A percentile compares a stretch with the other conserved stretches of the same genome.
Conservation (phyloP, 1,140 invertebrate genomes). For the Formica selysi region DNA sequence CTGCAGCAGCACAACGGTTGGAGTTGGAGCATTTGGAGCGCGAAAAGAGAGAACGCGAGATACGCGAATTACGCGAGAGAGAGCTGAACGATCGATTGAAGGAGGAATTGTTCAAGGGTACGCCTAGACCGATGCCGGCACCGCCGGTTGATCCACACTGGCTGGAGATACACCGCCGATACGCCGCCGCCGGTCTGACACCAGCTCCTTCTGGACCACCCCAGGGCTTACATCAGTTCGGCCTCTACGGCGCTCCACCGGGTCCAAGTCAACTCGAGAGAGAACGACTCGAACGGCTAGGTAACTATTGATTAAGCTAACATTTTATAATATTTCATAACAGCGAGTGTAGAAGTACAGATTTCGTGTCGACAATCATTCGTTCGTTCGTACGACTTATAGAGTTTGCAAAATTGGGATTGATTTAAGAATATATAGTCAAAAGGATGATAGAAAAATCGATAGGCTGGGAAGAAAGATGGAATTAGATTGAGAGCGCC, state of each 20-base stretch:
- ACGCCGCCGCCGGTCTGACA: slow-evolving; percentile 81
- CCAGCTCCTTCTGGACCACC: slow-evolving; percentile 84
- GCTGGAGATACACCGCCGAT: slow-evolving; percentile 94
- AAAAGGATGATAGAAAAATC: slow-evolving; percentile 27
- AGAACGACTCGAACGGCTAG: slow-evolving; percentile 93
- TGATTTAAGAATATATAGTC: slow-evolving; percentile 2
- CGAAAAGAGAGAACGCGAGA: slow-evolving; percentile 94
- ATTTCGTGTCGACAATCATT: slow-evolving; percentile 26
- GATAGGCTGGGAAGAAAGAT: slow-evolving; percentile 32
- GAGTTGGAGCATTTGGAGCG: slow-evolving; percentile 94
- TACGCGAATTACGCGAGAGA: slow-evolving; percentile 93
- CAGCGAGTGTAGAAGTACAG: slow-evolving; percentile 18
- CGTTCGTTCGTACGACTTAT: slow-evolving; percentile 37
- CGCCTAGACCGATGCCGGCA: slow-evolving; percentile 88
- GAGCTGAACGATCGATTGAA: slow-evolving; percentile 93
- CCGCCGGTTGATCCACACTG: slow-evolving; percentile 94
- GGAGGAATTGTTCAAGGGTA: slow-evolving; percentile 93
- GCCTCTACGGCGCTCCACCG: slow-evolving; percentile 87
- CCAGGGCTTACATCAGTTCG: slow-evolving; percentile 89
- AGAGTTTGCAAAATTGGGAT: slow-evolving; percentile 37
- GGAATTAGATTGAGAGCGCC: slow-evolving; percentile 48
- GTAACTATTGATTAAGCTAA: slow-evolving; percentile 82
- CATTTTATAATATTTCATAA: slow-evolving; percentile 1
- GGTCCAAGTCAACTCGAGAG: slow-evolving; percentile 94
- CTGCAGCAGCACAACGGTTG: slow-evolving; percentile 91